Percentiles rank a stretch among this genome's conserved stretches.
Conservation (phyloP, 2,888 invertebrate genomes). For the Agrotis exclamationis region DNA sequence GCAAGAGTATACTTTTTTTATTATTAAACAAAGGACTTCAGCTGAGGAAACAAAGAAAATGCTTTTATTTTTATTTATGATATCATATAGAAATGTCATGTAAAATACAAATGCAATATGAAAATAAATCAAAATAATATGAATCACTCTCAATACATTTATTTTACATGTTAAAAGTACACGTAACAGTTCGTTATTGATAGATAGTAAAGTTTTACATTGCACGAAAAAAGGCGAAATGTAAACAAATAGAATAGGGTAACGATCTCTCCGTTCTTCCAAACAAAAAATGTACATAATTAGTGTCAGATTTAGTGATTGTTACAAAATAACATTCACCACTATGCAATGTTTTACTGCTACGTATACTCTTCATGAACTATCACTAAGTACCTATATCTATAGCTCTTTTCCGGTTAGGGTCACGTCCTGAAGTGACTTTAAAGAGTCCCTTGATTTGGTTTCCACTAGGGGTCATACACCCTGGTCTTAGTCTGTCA, state of each 20-base stretch:
- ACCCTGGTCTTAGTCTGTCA: constrained; percentile 86
- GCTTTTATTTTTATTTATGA: neutral
- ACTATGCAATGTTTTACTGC: constrained; percentile 16
- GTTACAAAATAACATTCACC: neutral
- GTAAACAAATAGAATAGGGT: neutral
- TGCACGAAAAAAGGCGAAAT: neutral
- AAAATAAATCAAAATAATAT: neutral
- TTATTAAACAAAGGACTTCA: neutral
- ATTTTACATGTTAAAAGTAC: constrained; percentile 37
- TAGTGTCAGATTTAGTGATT: neutral
- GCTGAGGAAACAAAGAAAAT: neutral
- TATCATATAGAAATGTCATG: neutral
- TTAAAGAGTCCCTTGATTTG: constrained; percentile 93
- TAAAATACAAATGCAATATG: constrained; percentile 1
- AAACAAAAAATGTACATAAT: neutral
- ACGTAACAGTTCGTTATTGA: constrained; percentile 36
- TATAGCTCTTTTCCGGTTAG: constrained; percentile 58
- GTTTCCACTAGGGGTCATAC: constrained; percentile 94
- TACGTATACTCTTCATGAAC: constrained; percentile 47
- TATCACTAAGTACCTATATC: constrained; percentile 30
- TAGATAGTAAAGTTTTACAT: neutral
- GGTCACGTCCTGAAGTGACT: constrained; percentile 93
- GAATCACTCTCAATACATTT: neutral
- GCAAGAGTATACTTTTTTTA: too few relatives aligned
- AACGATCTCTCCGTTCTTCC: neutral